Conservation (phyloP, 2,888 invertebrate genomes). For the Himalopsyche anomala region DNA sequence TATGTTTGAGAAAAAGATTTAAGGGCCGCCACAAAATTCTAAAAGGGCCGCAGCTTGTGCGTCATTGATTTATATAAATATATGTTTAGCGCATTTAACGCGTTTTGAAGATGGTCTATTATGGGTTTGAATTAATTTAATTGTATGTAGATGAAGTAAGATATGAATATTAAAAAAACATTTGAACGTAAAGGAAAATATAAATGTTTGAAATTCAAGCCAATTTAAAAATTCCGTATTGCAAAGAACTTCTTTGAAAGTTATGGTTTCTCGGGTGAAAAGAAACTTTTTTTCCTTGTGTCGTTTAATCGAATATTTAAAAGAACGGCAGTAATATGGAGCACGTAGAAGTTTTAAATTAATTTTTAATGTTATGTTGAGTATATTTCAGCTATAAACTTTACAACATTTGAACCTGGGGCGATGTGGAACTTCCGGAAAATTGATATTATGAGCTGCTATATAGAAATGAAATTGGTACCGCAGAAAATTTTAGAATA, state of each 20-base stretch:
- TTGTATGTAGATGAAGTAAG: too few relatives aligned
- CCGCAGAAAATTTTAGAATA: background rate
- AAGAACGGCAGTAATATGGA: conserved; percentile 21
- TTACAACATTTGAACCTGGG: background rate
- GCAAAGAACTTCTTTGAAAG: background rate
- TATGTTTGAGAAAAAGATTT: too few relatives aligned
- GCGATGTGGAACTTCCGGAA: background rate
- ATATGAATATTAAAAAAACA: too few relatives aligned
- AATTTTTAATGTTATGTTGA: conserved; percentile 15
- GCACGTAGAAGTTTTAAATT: conserved; percentile 2
- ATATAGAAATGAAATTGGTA: background rate
- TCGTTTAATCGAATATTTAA: conserved; percentile 21
- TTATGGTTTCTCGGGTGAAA: conserved; percentile 8
- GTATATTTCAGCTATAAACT: conserved; percentile 9
- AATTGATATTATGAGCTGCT: conserved; percentile 9
- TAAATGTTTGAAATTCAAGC: background rate
- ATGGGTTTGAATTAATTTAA: too few relatives aligned
- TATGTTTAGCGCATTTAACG: too few relatives aligned
- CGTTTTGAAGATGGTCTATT: too few relatives aligned
- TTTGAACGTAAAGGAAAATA: too few relatives aligned
- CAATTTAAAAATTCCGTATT: background rate
- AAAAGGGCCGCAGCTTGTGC: too few relatives aligned
- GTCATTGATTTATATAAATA: too few relatives aligned
- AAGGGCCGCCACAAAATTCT: too few relatives aligned
- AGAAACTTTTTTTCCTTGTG: conserved; percentile 1